phyloP scores from a whole-genome alignment of 2,888 invertebrate species.

The Melikaiella ostensackeni region DNA sequence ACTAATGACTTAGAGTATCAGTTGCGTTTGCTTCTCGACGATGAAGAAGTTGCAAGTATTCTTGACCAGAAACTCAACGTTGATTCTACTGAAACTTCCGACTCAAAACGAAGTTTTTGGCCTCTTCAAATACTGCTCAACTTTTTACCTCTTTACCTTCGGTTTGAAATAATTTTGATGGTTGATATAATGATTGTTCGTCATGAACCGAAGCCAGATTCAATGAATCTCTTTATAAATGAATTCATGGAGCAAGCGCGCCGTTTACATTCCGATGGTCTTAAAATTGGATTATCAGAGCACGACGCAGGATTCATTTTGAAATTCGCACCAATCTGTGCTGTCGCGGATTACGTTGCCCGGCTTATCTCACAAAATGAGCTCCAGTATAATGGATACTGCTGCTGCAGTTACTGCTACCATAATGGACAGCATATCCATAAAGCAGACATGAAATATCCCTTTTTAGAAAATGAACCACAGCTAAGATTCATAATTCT shows the following conservation, averaged over 20 bases:
- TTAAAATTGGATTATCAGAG: background rate
- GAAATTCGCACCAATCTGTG: background rate
- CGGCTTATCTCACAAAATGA: too few relatives aligned
- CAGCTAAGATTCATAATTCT: too few relatives aligned
- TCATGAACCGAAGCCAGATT: slow-evolving; percentile 36
- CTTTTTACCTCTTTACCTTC: slow-evolving; percentile 28
- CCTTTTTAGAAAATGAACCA: too few relatives aligned
- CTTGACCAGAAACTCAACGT: background rate
- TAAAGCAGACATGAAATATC: too few relatives aligned
- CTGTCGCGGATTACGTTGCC: too few relatives aligned
- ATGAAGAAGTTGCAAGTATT: too few relatives aligned
- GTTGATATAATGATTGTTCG: slow-evolving; percentile 29
- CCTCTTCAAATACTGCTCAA: slow-evolving; percentile 29
- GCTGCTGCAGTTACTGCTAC: too few relatives aligned
- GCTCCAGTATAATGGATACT: too few relatives aligned
- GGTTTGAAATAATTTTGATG: slow-evolving; percentile 38
- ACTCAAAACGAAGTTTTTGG: slow-evolving; percentile 41
- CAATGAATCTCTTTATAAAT: slow-evolving; percentile 41
- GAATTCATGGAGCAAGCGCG: slow-evolving; percentile 27
- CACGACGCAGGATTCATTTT: background rate
- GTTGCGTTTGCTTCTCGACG: background rate
- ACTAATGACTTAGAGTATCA: background rate
- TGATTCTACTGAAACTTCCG: background rate
- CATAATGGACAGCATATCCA: too few relatives aligned
- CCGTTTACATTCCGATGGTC: background rate